Percentiles rank a stretch among this genome's conserved stretches.
Conservation (phyloP, 30 jellyfish, hydroid and myxozoan genomes). For the Mastigias papua region DNA sequence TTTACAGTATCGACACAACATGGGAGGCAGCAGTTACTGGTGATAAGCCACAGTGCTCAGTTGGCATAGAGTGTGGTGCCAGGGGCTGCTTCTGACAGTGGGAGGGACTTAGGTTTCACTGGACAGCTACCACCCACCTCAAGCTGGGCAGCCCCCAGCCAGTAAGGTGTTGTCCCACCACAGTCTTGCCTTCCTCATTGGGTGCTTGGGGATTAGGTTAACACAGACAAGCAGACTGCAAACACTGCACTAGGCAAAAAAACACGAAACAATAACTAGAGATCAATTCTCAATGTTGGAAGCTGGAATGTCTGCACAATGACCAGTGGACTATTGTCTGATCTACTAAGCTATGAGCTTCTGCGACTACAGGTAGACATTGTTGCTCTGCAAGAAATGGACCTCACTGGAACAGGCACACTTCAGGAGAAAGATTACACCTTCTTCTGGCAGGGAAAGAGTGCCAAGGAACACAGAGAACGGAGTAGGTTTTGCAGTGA, state of each 20-base stretch:
- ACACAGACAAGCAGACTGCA: neutral
- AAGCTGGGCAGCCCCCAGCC: slow-evolving; percentile 29
- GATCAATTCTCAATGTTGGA: too few species aligned
- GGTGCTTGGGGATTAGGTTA: neutral
- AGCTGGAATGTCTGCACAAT: too few species aligned
- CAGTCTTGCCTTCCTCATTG: neutral
- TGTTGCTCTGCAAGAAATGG: slow-evolving; percentile 30
- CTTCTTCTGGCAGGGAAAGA: slow-evolving; percentile 36
- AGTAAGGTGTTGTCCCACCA: slow-evolving; percentile 37
- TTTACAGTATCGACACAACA: slow-evolving; percentile 13
- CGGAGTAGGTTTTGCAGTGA: slow-evolving; percentile 44
- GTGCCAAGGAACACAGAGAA: neutral
- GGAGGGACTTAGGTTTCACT: slow-evolving; percentile 34
- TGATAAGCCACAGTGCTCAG: slow-evolving; percentile 10
- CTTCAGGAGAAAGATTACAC: slow-evolving; percentile 13
- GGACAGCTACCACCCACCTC: slow-evolving; percentile 32
- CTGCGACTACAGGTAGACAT: neutral
- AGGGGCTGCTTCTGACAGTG: slow-evolving; percentile 33
- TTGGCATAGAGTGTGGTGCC: slow-evolving; percentile 8
- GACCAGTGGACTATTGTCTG: too few species aligned
- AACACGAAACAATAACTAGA: too few species aligned
- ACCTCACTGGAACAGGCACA: slow-evolving; percentile 33
- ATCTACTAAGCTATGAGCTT: neutral
- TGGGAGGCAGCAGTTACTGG: slow-evolving; percentile 46
- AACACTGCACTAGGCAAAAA: too few species aligned